A percentile compares a stretch with the other conserved stretches of the same genome.
These are phyloP conservation scores for Xestia c-nigrum DNA, from an alignment of 2,888 invertebrate genomes.

Conservation along the genomic window DNA sequence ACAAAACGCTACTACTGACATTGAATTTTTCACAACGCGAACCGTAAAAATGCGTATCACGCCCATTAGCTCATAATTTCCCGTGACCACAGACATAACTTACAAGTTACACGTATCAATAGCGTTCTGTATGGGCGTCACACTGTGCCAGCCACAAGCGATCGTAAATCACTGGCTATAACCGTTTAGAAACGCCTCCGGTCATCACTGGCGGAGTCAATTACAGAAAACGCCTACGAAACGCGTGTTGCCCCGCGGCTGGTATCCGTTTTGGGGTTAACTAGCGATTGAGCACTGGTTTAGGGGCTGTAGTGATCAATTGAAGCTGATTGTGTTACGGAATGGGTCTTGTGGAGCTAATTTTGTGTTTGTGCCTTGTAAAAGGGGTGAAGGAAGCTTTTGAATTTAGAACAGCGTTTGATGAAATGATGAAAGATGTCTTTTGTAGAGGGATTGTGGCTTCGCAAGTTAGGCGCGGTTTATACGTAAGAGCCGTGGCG, in stretches of 20 bases:
- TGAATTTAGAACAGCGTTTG: neutral
- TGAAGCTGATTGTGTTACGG: slow-evolving; percentile 47
- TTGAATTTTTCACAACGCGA: neutral
- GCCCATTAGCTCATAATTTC: slow-evolving; percentile 34
- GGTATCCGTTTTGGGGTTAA: slow-evolving; percentile 49
- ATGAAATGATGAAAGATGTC: neutral
- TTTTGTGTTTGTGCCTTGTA: slow-evolving; percentile 18
- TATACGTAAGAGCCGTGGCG: too few species aligned
- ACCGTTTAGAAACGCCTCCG: slow-evolving; percentile 69
- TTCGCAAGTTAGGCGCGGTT: neutral
- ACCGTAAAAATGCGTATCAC: slow-evolving; percentile 29
- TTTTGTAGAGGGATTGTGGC: neutral
- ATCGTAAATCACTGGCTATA: slow-evolving; percentile 72
- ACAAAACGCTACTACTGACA: neutral
- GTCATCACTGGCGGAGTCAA: slow-evolving; percentile 66
- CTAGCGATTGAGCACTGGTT: slow-evolving; percentile 34
- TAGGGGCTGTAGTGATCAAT: slow-evolving; percentile 52
- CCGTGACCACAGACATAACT: slow-evolving; percentile 46
- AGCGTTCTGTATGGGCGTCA: slow-evolving; percentile 65
- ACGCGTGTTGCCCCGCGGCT: slow-evolving; percentile 63
- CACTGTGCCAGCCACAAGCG: slow-evolving; percentile 67
- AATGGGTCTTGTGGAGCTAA: slow-evolving; percentile 40
- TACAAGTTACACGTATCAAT: slow-evolving; percentile 61
- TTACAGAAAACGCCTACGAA: slow-evolving; percentile 66
- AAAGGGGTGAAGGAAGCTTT: neutral